These are phyloP conservation scores for Dinomys branickii DNA, from an alignment of 2,113 vertebrate genomes.

Conservation along the genomic window DNA sequence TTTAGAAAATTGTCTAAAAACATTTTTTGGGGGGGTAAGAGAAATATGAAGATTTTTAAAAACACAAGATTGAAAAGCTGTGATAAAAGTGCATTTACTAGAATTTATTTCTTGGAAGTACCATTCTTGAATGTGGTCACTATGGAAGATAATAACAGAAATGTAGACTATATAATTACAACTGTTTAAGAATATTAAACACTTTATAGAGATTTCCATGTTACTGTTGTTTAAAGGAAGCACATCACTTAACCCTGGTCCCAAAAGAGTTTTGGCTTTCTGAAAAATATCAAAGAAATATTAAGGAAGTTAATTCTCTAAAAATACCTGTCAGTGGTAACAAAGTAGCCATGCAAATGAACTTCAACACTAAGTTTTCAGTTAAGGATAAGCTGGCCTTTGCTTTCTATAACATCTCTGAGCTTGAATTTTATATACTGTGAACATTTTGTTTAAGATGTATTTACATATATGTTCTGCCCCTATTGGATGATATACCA, in stretches of 20 bases:
- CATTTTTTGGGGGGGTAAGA: neutral
- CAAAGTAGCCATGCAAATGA: neutral
- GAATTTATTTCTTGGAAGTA: constrained; percentile 27
- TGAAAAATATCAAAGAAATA: neutral
- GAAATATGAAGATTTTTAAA: neutral
- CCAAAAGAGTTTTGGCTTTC: neutral
- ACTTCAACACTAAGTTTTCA: neutral
- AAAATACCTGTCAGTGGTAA: neutral
- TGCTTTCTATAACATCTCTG: neutral
- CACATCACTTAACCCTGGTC: neutral
- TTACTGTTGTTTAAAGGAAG: constrained; percentile 12
- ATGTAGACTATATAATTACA: neutral
- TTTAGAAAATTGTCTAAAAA: neutral
- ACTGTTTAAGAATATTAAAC: neutral
- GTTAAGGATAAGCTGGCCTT: neutral
- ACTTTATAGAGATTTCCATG: neutral
- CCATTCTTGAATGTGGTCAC: neutral
- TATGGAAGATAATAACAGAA: constrained; percentile 8
- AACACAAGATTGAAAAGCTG: neutral
- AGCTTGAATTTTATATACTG: constrained; percentile 26
- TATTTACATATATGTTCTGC: neutral
- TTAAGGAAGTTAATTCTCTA: neutral
- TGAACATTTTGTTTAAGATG: constrained; percentile 1
- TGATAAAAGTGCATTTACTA: constrained; percentile 10
- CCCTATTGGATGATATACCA: neutral